Percentiles rank a stretch among this genome's conserved stretches.
phyloP scores from a whole-genome alignment of 2,797 vertebrate genomes.

The Danio aesculapii region DNA sequence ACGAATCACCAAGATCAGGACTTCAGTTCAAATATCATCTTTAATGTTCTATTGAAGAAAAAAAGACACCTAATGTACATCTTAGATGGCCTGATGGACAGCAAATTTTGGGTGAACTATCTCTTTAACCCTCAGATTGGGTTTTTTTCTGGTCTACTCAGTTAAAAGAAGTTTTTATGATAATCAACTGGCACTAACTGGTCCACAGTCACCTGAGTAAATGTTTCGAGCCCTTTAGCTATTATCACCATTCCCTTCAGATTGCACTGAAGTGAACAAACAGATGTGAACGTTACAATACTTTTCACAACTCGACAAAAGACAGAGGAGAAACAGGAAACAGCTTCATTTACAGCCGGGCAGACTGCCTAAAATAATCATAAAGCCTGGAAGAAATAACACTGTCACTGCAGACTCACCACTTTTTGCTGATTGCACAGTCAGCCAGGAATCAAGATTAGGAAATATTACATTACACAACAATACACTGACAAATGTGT shows the following conservation, averaged over 20 bases:
- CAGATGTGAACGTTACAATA: slow-evolving; percentile 29
- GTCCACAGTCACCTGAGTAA: slow-evolving; percentile 56
- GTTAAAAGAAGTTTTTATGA: slow-evolving; percentile 10
- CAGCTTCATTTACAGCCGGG: slow-evolving; percentile 41
- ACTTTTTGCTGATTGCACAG: slow-evolving; percentile 46
- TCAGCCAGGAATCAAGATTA: slow-evolving; percentile 34
- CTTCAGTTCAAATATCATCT: no score
- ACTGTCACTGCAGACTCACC: slow-evolving; percentile 64
- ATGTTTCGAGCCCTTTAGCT: slow-evolving; percentile 57
- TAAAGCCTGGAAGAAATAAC: slow-evolving; percentile 60
- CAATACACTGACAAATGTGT: slow-evolving; percentile 20
- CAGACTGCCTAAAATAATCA: slow-evolving; percentile 59
- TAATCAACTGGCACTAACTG: slow-evolving; percentile 35
- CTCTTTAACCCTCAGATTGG: background rate
- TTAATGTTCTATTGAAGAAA: no score
- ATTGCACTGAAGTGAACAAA: slow-evolving; percentile 19
- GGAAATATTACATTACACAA: slow-evolving; percentile 52
- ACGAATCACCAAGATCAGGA: no score
- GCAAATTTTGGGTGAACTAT: no score
- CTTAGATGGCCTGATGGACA: no score
- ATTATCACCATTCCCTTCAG: slow-evolving; percentile 45
- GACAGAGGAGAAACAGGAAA: slow-evolving; percentile 50
- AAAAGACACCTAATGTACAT: no score
- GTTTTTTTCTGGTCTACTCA: slow-evolving; percentile 4
- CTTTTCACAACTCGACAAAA: slow-evolving; percentile 14